Percentiles rank a stretch among this genome's conserved stretches.
phyloP scores from a whole-genome alignment of 2,797 vertebrate species.

The Coccyzus lansbergi region DNA sequence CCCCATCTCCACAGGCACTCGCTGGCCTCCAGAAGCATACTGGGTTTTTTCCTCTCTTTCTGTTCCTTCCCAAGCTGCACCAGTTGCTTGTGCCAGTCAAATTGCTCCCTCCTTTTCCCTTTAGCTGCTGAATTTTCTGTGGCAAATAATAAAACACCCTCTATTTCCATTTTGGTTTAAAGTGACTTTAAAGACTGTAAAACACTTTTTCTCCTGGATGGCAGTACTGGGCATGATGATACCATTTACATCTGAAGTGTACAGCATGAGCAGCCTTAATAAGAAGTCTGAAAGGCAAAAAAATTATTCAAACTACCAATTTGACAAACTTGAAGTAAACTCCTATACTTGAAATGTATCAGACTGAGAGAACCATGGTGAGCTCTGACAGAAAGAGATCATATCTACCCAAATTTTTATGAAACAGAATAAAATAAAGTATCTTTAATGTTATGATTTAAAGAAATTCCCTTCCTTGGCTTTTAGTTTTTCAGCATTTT shows the following conservation, averaged over 20 bases:
- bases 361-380: background rate
- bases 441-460: background rate
- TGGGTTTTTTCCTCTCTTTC: background rate
- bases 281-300: background rate
- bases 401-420: background rate
- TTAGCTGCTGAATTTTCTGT: background rate
- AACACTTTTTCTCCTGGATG: background rate
- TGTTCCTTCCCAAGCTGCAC: background rate
- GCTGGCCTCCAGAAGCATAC: background rate
- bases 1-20: background rate
- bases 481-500: background rate
- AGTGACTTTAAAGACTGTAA: background rate
- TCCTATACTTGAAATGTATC: background rate
- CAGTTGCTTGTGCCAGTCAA: background rate
- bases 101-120: background rate
- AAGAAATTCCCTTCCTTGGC: background rate
- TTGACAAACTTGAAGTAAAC: slow-evolving; percentile 9
- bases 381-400: background rate
- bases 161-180: background rate
- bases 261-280: background rate
- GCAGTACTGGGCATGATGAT: background rate
- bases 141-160: background rate
- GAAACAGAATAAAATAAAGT: background rate
- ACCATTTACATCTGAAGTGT: background rate
- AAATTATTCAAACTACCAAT: background rate